Base-by-base conservation (phyloP, 2,797 vertebrate species). In the Amblyraja radiata region DNA sequence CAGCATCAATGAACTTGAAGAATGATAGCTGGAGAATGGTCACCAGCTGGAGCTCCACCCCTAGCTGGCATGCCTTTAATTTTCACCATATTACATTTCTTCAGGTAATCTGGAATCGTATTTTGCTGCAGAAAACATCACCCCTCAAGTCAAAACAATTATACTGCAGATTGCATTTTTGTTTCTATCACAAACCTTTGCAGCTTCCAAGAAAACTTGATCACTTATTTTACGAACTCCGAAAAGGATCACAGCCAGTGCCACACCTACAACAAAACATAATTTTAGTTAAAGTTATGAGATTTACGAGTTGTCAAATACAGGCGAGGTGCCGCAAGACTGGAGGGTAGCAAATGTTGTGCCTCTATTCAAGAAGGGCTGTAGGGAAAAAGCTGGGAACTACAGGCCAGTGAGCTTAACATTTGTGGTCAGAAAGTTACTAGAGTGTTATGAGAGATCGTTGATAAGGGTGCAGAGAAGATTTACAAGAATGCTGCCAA, bases 161-260 rank as follows among this genome's bases (percentile, higher is more conserved):
- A 23, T 76, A 18, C 63, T 25, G 14, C 23, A 93, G 21, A 77
- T 63, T 5, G 83, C 65, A n/a, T 81, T 84, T 80, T 54, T 21
- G 39, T 83, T 63, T 58, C n/a, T 84, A 63, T 93, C 88, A 91
- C 94, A 94, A 39, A 99, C 99, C 98, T 99, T 99, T 77, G 99
- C 98, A 94, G 98, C 98, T 94, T 99, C 98, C 10, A 99, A 96
- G 96, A 99, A 99, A 83, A 99, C 97, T 0, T 97, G 97, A 91
- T 99, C 98, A 73, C 97, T 99, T 94, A 99, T 99, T 94, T 99
- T 98, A 94, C 98, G 96, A 68, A 98, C 98, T 10, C 98, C 97
- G 95, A 98, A 98, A 94, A 99, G 97, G 95, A 99, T 97, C 93
- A 99, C 98, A 92, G 98, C 99, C 94, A 99, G 96, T 74, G 98